A percentile compares a stretch with the other conserved stretches of the same genome.
Conservation (phyloP, 2,888 invertebrate species). For the Helleia helle region DNA sequence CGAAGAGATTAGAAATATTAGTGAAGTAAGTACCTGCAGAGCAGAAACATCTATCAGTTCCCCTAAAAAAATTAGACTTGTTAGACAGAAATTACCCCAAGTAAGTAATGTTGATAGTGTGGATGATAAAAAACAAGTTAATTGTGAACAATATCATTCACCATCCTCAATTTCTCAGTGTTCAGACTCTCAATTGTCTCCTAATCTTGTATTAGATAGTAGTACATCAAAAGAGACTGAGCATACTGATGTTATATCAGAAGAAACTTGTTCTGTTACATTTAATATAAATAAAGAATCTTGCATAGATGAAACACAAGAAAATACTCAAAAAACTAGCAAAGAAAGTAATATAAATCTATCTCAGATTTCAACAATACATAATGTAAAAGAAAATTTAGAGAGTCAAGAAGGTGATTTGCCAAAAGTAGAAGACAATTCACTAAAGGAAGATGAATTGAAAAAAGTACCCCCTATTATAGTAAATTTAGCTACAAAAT, state of each 20-base stretch:
- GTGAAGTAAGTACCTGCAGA: slow-evolving; percentile 66
- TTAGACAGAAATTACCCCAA: slow-evolving; percentile 53
- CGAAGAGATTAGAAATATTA: slow-evolving; percentile 61
- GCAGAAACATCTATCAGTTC: slow-evolving; percentile 62
- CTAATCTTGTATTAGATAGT: slow-evolving; percentile 26
- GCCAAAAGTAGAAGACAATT: too few species aligned
- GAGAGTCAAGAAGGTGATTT: too few species aligned
- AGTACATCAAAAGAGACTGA: slow-evolving; percentile 27
- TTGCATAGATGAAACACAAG: slow-evolving; percentile 6
- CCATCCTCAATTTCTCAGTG: slow-evolving; percentile 39
- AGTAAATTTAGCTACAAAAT: slow-evolving; percentile 32
- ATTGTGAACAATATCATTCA: slow-evolving; percentile 49
- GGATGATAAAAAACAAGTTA: slow-evolving; percentile 25
- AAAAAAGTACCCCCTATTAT: slow-evolving; percentile 27
- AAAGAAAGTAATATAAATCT: background rate
- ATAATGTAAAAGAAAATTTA: too few species aligned
- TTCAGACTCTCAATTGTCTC: slow-evolving; percentile 25
- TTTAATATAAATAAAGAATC: background rate
- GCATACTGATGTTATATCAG: background rate
- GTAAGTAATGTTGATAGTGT: slow-evolving; percentile 26
- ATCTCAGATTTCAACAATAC: background rate
- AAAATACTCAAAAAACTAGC: slow-evolving; percentile 11
- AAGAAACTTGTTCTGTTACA: background rate
- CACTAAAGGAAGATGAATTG: slow-evolving; percentile 6
- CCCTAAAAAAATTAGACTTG: slow-evolving; percentile 62